Evolutionary conservation across 1,140 invertebrate genomes (phyloP).

Genomic region (Pentalonia nigronervosa): DNA sequence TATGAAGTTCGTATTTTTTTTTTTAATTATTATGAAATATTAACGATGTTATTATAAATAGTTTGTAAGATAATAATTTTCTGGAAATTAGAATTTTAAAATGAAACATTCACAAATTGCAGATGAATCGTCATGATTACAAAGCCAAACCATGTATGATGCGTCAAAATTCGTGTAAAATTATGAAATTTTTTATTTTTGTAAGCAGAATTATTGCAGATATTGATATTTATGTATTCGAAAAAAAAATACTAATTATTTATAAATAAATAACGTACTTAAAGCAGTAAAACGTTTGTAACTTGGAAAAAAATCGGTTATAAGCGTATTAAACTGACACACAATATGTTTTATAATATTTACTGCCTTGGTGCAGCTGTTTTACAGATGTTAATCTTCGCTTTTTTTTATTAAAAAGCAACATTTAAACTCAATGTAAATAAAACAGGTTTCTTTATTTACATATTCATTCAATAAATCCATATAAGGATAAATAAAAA

Average conservation of each 20-base stretch:
- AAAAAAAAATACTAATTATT: too few species aligned
- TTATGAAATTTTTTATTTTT: too few species aligned
- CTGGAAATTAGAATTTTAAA: not conserved
- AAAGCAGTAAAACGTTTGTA: not conserved
- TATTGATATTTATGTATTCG: too few species aligned
- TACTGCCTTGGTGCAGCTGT: not conserved
- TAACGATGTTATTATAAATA: not conserved
- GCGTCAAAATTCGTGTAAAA: too few species aligned
- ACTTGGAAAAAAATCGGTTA: not conserved
- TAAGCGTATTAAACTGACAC: not conserved
- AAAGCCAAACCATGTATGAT: too few species aligned
- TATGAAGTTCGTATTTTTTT: too few species aligned
- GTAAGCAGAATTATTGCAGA: too few species aligned
- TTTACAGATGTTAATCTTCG: not conserved
- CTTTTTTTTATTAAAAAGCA: not conserved
- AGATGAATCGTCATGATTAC: too few species aligned
- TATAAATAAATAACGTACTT: too few species aligned
- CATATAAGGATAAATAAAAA: not conserved
- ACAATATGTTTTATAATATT: not conserved
- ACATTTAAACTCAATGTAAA: not conserved
- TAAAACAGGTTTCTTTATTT: conserved; percentile 22
- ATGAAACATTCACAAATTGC: not conserved
- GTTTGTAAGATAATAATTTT: not conserved
- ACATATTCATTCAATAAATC: not conserved
- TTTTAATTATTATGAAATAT: too few species aligned